Evolutionary conservation across 2,797 vertebrate species (phyloP).

Genomic region (Brachymystax lenok): DNA sequence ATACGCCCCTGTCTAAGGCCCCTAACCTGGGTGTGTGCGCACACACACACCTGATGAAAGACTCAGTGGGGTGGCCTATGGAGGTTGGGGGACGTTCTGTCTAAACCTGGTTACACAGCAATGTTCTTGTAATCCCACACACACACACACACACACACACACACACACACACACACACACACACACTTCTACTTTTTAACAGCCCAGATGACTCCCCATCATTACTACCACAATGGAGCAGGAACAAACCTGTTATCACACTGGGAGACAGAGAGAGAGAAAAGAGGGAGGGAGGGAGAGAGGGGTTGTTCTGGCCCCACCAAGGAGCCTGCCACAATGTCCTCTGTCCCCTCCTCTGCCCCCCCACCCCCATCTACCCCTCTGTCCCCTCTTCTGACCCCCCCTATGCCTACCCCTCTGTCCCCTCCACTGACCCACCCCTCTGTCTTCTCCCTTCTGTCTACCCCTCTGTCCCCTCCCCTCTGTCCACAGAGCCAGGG

Average conservation of each 20-base stretch:
- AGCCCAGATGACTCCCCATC: slow-evolving; percentile 49
- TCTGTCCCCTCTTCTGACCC: too few relatives aligned
- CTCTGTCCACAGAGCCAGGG: not conserved
- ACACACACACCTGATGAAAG: slow-evolving; percentile 59
- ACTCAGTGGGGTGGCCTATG: slow-evolving; percentile 69
- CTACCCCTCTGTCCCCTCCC: too few relatives aligned
- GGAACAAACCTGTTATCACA: slow-evolving; percentile 44
- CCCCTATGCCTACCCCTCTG: too few relatives aligned
- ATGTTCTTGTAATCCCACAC: slow-evolving; percentile 70
- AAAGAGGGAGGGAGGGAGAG: not conserved
- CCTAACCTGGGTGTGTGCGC: too few relatives aligned
- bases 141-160: slow-evolving; percentile 12
- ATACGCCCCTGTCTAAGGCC: slow-evolving; percentile 9
- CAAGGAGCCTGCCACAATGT: not conserved
- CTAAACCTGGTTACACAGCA: slow-evolving; percentile 64
- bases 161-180: slow-evolving; percentile 36
- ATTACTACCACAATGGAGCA: slow-evolving; percentile 44
- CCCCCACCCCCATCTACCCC: too few relatives aligned
- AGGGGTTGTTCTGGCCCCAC: not conserved
- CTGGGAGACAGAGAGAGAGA: not conserved
- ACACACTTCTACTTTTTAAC: slow-evolving; percentile 59
- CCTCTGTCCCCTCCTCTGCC: too few relatives aligned
- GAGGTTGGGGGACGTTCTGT: slow-evolving; percentile 49
- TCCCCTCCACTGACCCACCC: too few relatives aligned
- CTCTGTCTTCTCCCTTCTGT: too few relatives aligned